Evolutionary conservation across 2,797 vertebrate species (phyloP).

Genomic region (Megaceryle alcyon): DNA sequence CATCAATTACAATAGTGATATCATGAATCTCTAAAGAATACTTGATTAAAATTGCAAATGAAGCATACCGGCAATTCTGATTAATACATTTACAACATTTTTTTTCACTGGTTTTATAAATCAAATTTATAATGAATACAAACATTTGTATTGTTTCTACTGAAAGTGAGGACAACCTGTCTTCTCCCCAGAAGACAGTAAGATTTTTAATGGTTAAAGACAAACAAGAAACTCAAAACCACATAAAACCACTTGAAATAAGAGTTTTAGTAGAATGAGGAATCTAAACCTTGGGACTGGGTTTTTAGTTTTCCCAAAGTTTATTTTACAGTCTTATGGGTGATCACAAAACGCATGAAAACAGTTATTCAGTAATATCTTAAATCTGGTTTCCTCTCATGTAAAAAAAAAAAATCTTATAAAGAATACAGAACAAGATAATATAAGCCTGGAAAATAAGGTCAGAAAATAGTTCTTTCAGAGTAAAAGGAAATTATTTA

Average conservation of each 20-base stretch:
- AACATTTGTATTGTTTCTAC: neutral
- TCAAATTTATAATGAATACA: constrained; percentile 31
- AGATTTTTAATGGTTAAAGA: neutral
- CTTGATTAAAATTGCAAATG: constrained; percentile 50
- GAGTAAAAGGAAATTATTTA: constrained; percentile 1
- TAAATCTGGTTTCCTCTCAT: neutral
- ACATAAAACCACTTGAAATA: neutral
- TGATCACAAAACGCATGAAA: neutral
- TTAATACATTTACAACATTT: constrained; percentile 40
- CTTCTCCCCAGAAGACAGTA: neutral
- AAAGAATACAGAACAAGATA: neutral
- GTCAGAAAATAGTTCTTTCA: neutral
- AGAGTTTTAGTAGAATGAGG: neutral
- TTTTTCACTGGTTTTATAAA: constrained; percentile 22
- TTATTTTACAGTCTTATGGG: neutral
- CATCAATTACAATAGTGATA: constrained; percentile 19
- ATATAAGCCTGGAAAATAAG: neutral
- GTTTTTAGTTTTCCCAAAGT: neutral
- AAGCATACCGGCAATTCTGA: constrained; percentile 24
- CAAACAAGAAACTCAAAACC: neutral
- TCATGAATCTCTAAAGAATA: constrained; percentile 56
- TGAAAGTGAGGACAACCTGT: neutral
- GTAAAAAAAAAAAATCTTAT: neutral
- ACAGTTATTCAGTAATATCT: neutral
- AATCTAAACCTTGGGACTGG: neutral